A percentile compares a stretch with the other conserved stretches of the same genome.
phyloP scores from a whole-genome alignment of 2,797 vertebrate genomes.

The Salmo trutta region DNA sequence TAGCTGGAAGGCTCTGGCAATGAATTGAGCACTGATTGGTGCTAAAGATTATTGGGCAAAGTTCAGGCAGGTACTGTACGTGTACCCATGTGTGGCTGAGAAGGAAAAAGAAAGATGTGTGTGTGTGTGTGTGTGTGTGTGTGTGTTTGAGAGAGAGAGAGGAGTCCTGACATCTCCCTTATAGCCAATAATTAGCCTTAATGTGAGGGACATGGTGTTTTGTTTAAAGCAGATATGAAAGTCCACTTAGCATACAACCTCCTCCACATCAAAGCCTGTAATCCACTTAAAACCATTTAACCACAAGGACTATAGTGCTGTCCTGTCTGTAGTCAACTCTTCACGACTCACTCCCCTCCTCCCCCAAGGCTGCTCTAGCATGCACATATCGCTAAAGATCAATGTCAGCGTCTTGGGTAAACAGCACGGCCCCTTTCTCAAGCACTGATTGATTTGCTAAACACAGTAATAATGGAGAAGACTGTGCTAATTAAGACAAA shows the following conservation, averaged over 20 bases:
- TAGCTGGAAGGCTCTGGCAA: too few relatives aligned
- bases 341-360: not conserved
- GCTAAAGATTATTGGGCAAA: too few relatives aligned
- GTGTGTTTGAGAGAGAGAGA: not conserved
- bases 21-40: too few relatives aligned
- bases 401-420: constrained; percentile 58
- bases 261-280: constrained; percentile 43
- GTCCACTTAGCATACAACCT: constrained; percentile 36
- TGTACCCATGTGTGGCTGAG: not conserved
- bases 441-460: constrained; percentile 58
- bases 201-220: constrained; percentile 27
- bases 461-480: constrained; percentile 43
- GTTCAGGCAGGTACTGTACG: too few relatives aligned
- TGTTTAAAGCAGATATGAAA: constrained; percentile 18
- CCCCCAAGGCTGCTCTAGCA: not conserved
- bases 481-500: constrained; percentile 53
- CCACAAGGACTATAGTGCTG: constrained; percentile 13
- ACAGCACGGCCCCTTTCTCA: constrained; percentile 41
- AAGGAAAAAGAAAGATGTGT: not conserved
- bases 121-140: not conserved
- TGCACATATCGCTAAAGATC: constrained; percentile 60
- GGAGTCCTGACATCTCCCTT: constrained; percentile 24
- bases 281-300: constrained; percentile 26
- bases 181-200: constrained; percentile 29
- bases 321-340: constrained; percentile 17